These are phyloP conservation scores for Clostera curtula DNA, from an alignment of 2,888 invertebrate genomes.

Conservation along the genomic window DNA sequence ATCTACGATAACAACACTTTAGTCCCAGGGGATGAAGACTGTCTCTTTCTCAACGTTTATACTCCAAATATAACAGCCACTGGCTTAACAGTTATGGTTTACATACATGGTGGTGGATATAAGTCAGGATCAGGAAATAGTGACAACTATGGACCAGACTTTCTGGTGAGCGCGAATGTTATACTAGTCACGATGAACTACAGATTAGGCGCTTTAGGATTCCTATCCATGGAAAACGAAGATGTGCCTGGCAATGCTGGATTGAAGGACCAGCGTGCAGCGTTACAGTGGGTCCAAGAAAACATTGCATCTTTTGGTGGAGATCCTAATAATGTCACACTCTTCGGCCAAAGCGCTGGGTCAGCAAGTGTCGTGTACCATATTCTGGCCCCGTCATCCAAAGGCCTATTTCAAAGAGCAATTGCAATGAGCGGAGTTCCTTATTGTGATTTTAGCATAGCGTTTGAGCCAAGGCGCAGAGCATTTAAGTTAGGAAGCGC, in stretches of 20 bases:
- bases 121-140: conserved; percentile 7
- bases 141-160: conserved; percentile 15
- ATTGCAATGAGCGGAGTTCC: conserved; percentile 28
- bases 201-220: conserved; percentile 59
- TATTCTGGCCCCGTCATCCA: conserved; percentile 27
- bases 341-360: conserved; percentile 25
- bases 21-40: conserved; percentile 10
- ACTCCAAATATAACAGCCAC: conserved; percentile 5
- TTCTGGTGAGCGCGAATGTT: conserved; percentile 11
- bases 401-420: conserved; percentile 25
- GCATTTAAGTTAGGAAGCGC: conserved; percentile 6
- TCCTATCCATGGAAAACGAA: conserved; percentile 56
- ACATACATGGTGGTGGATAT: conserved; percentile 8
- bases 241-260: conserved; percentile 73
- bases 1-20: background rate
- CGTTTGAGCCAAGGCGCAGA: conserved; percentile 7
- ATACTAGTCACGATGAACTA: conserved; percentile 54
- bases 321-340: conserved; percentile 22
- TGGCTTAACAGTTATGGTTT: conserved; percentile 12
- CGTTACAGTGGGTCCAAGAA: conserved; percentile 19
- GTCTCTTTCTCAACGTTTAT: conserved; percentile 13
- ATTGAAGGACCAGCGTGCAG: conserved; percentile 38
- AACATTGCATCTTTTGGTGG: conserved; percentile 23
- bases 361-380: conserved; percentile 14
- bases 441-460: conserved; percentile 23